These are phyloP conservation scores for Uloborus diversus DNA, from an alignment of 1,140 invertebrate species.

Conservation along the genomic window DNA sequence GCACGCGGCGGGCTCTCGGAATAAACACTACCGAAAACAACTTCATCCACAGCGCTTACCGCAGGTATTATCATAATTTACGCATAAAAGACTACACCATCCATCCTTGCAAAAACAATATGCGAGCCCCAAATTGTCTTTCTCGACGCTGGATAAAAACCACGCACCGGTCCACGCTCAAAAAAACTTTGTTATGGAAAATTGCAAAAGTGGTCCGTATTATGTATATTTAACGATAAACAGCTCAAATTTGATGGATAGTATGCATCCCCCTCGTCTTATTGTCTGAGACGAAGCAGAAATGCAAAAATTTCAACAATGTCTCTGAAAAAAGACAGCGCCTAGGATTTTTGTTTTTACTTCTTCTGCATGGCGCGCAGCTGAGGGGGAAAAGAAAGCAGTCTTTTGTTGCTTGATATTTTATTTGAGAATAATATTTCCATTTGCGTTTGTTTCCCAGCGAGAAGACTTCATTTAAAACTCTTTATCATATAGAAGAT, in stretches of 20 bases:
- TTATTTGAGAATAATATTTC: constrained; percentile 50
- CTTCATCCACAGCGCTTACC: background rate
- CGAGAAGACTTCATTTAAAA: constrained; percentile 45
- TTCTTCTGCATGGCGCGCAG: background rate
- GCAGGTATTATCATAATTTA: constrained; percentile 37
- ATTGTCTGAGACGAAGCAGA: background rate
- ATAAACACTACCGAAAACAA: background rate
- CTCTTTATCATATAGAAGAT: constrained; percentile 52
- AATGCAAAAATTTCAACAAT: constrained; percentile 48
- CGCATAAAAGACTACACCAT: constrained; percentile 36
- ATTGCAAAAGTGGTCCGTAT: constrained; percentile 37
- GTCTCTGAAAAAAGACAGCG: constrained; percentile 29
- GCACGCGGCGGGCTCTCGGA: too few relatives aligned
- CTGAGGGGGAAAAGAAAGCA: background rate
- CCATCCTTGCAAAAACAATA: constrained; percentile 14
- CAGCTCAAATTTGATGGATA: constrained; percentile 32
- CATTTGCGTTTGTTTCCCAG: constrained; percentile 20
- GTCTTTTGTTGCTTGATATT: constrained; percentile 12
- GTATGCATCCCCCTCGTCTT: background rate
- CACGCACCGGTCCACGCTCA: too few relatives aligned
- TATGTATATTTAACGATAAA: constrained; percentile 50
- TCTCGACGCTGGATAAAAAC: too few relatives aligned
- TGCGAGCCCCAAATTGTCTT: constrained; percentile 13
- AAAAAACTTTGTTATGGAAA: constrained; percentile 47
- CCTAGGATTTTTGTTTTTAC: constrained; percentile 22